Percentiles rank a stretch among this genome's conserved stretches.
Conservation (phyloP, 2,888 invertebrate species). For the Drosophila antonietae region DNA sequence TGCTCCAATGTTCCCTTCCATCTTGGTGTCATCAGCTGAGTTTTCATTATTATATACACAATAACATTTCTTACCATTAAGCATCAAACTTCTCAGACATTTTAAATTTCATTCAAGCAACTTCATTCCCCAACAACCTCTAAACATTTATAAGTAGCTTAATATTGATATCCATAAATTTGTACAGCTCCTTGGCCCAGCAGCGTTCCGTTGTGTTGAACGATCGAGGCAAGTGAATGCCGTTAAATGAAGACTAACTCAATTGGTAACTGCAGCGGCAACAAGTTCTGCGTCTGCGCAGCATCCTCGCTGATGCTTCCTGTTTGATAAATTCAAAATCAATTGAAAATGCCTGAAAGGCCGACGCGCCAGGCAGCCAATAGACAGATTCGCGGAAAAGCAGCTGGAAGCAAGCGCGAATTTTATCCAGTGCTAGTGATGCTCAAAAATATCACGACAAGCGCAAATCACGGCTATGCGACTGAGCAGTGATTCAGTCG, state of each 20-base stretch:
- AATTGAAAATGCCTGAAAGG: constrained; percentile 75
- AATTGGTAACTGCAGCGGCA: constrained; percentile 32
- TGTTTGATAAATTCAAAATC: constrained; percentile 77
- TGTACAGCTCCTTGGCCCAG: constrained; percentile 24
- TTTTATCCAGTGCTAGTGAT: constrained; percentile 14
- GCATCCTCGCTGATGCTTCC: constrained; percentile 69
- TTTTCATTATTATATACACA: no score
- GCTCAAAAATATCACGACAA: neutral
- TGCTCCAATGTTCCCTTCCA: no score
- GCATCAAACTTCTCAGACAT: no score
- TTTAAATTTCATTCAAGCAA: neutral
- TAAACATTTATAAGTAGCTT: neutral
- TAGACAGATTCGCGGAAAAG: constrained; percentile 71
- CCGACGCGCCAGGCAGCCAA: constrained; percentile 63
- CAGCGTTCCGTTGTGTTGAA: constrained; percentile 12
- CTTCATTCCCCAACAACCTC: neutral
- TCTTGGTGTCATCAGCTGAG: no score
- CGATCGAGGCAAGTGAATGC: constrained; percentile 47
- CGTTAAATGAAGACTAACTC: constrained; percentile 61
- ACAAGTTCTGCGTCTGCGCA: constrained; percentile 57
- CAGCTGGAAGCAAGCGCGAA: constrained; percentile 70
- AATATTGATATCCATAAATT: constrained; percentile 3
- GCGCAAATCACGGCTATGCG: constrained; percentile 18
- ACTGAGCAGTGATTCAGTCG: neutral
- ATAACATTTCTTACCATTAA: no score